Evolutionary conservation across 2,888 invertebrate genomes (phyloP).

Genomic region (Microctonus aethiopoides): DNA sequence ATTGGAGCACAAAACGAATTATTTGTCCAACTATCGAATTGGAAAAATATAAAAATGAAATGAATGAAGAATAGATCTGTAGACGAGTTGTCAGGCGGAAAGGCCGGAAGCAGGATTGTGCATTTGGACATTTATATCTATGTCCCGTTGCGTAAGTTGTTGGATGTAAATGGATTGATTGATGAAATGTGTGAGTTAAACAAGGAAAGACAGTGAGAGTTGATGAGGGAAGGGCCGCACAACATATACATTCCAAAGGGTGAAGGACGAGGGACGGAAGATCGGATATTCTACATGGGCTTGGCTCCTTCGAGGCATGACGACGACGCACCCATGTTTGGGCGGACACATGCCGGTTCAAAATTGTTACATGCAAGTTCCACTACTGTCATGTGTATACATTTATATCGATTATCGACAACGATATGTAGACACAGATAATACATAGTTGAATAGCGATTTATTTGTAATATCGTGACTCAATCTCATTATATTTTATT

Average conservation of each 20-base stretch:
- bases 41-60: not conserved
- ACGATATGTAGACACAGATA: not conserved
- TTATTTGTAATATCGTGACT: slow-evolving; percentile 23
- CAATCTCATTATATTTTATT: slow-evolving; percentile 11
- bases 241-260: slow-evolving; percentile 33
- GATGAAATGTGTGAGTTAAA: not conserved
- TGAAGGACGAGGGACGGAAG: slow-evolving; percentile 54
- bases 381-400: not conserved
- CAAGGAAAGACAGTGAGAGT: not conserved
- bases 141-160: slow-evolving; percentile 17
- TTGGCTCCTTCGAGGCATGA: slow-evolving; percentile 64
- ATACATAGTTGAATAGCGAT: slow-evolving; percentile 20
- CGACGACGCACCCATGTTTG: slow-evolving; percentile 60
- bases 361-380: slow-evolving; percentile 11
- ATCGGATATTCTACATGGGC: slow-evolving; percentile 50
- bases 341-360: slow-evolving; percentile 31
- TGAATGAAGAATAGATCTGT: not conserved
- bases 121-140: not conserved
- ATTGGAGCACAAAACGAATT: not conserved
- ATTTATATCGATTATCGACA: not conserved
- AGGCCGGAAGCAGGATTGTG: slow-evolving; percentile 14
- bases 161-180: slow-evolving; percentile 23
- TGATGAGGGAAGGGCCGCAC: slow-evolving; percentile 25
- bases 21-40: not conserved
- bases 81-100: slow-evolving; percentile 5